phyloP scores from a whole-genome alignment of 2,113 vertebrate species.

The Sisor rabdophorus region DNA sequence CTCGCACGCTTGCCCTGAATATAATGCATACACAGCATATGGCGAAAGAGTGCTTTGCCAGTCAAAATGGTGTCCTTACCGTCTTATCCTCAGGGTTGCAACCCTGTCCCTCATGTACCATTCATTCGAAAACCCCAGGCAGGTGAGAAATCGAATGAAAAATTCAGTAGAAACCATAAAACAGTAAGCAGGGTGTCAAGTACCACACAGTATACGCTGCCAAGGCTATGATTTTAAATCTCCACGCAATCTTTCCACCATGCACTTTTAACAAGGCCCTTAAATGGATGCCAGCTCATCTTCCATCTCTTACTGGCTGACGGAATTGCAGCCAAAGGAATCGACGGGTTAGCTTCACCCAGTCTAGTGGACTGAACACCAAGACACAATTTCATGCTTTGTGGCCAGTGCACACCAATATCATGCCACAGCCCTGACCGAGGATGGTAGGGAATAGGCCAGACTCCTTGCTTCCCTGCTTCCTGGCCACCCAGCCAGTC shows the following conservation, averaged over 20 bases:
- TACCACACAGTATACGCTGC: conserved; percentile 26
- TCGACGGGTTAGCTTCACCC: conserved; percentile 42
- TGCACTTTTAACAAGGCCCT: conserved; percentile 49
- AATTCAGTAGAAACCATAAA: conserved; percentile 44
- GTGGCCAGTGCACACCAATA: conserved; percentile 55
- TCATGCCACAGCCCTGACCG: conserved; percentile 37
- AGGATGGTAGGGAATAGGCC: conserved; percentile 33
- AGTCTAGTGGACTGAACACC: conserved; percentile 48
- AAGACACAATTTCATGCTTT: conserved; percentile 63
- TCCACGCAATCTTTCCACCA: conserved; percentile 46
- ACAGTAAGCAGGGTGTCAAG: conserved; percentile 44
- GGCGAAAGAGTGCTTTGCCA: conserved; percentile 15
- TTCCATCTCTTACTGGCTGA: conserved; percentile 40
- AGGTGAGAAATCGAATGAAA: conserved; percentile 39
- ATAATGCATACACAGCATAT: conserved; percentile 15
- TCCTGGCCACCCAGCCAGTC: conserved; percentile 24
- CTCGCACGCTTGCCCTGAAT: conserved; percentile 18
- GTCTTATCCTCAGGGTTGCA: conserved; percentile 42
- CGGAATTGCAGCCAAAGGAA: conserved; percentile 38
- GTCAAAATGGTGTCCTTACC: conserved; percentile 41
- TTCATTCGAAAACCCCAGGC: conserved; percentile 35
- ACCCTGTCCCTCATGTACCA: conserved; percentile 37
- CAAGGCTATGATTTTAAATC: conserved; percentile 51
- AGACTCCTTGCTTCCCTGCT: conserved; percentile 26
- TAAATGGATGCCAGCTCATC: conserved; percentile 47